phyloP scores from a whole-genome alignment of 2,888 invertebrate species.

The Cheilosia impressa region DNA sequence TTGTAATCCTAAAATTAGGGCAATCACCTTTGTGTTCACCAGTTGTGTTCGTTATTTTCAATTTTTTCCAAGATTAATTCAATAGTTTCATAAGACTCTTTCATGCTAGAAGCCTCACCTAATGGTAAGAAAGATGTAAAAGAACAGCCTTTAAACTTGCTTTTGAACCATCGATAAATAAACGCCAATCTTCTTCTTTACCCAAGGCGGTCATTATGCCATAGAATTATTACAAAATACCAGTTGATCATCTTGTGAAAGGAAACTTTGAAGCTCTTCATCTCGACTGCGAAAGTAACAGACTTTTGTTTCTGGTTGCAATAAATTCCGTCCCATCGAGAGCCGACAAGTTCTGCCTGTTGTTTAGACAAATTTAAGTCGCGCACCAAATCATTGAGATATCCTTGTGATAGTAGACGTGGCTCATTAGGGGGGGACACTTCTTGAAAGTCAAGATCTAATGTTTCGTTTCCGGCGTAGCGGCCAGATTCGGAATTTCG shows the following conservation, averaged over 20 bases:
- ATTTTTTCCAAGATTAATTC: no score
- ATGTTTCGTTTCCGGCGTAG: neutral
- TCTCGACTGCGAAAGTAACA: neutral
- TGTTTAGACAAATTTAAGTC: slow-evolving; percentile 2
- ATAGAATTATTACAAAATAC: no score
- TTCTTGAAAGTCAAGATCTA: neutral
- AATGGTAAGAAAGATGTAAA: no score
- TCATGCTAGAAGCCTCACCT: no score
- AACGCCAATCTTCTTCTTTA: neutral
- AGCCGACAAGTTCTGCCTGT: slow-evolving; percentile 74
- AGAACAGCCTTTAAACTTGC: neutral
- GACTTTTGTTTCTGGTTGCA: neutral
- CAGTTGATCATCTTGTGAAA: no score
- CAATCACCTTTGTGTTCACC: neutral
- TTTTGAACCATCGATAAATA: neutral
- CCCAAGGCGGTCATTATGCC: no score
- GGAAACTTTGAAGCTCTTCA: neutral
- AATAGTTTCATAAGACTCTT: no score
- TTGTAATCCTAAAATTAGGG: neutral
- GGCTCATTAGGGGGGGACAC: neutral
- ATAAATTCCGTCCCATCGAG: no score
- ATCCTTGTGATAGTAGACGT: neutral
- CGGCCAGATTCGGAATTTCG: no score
- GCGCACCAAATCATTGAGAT: slow-evolving; percentile 19
- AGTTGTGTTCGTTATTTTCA: no score